phyloP scores from a whole-genome alignment of 2,797 vertebrate species.

The Pangasius larnaudii region DNA sequence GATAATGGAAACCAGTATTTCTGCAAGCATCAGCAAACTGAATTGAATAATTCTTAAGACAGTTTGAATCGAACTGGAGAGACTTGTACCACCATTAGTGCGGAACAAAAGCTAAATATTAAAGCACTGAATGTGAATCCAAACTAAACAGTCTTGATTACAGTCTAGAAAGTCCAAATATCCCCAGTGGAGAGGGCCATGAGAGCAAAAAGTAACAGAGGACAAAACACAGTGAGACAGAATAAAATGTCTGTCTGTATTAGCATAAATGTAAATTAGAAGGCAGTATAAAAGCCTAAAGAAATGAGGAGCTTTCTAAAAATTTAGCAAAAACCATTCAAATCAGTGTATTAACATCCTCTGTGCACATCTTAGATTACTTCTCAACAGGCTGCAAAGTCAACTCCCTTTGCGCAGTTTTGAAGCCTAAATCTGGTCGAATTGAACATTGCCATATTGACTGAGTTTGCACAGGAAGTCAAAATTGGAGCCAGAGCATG shows the following conservation, averaged over 20 bases:
- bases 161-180: slow-evolving; percentile 12
- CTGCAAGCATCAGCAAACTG: background rate
- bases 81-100: background rate
- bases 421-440: background rate
- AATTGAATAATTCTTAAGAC: background rate
- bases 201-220: background rate
- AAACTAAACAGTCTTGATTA: background rate
- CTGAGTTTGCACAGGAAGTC: background rate
- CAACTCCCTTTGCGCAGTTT: background rate
- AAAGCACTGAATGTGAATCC: background rate
- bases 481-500: background rate
- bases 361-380: background rate
- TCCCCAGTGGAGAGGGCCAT: background rate
- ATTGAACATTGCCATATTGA: background rate
- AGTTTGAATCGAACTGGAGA: background rate
- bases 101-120: background rate
- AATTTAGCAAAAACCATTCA: background rate
- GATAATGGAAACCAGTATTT: background rate
- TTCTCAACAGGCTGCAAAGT: background rate
- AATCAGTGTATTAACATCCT: background rate
- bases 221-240: slow-evolving; percentile 6
- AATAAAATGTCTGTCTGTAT: background rate
- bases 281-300: background rate
- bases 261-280: slow-evolving; percentile 1
- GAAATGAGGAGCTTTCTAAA: background rate